Evolutionary conservation across 53 echinoderm and acorn worm genomes (phyloP).

Genomic region (Patiria pectinifera): DNA sequence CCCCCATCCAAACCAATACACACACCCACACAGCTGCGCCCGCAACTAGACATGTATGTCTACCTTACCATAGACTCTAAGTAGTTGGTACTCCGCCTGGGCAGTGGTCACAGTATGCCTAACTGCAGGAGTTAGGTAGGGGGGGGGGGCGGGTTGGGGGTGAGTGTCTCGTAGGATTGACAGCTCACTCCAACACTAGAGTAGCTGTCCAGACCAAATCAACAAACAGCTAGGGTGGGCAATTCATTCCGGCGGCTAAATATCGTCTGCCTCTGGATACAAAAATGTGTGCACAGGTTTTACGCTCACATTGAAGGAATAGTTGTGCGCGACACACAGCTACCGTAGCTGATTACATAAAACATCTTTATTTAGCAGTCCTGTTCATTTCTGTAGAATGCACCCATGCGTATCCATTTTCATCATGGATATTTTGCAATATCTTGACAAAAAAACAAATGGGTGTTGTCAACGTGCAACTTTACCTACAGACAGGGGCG

Average conservation of each 20-base stretch:
- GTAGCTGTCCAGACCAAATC: not conserved
- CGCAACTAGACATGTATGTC: not conserved
- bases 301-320: not conserved
- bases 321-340: no score
- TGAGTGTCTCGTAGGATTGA: not conserved
- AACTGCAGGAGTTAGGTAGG: no score
- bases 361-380: no score
- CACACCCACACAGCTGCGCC: not conserved
- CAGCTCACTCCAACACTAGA: conserved; percentile 1
- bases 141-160: not conserved
- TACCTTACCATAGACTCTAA: not conserved
- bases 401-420: no score
- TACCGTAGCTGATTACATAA: no score
- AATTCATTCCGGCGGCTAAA: not conserved
- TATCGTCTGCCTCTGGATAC: not conserved
- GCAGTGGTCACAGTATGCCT: not conserved
- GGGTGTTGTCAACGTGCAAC: no score
- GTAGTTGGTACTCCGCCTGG: not conserved
- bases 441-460: no score
- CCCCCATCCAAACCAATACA: not conserved
- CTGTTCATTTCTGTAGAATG: no score
- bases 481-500: no score
- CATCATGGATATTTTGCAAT: no score
- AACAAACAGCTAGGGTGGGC: not conserved
- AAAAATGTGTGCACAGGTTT: not conserved